Percentiles rank a stretch among this genome's conserved stretches.
phyloP scores from a whole-genome alignment of 1,140 invertebrate genomes.

The Atta texana region DNA sequence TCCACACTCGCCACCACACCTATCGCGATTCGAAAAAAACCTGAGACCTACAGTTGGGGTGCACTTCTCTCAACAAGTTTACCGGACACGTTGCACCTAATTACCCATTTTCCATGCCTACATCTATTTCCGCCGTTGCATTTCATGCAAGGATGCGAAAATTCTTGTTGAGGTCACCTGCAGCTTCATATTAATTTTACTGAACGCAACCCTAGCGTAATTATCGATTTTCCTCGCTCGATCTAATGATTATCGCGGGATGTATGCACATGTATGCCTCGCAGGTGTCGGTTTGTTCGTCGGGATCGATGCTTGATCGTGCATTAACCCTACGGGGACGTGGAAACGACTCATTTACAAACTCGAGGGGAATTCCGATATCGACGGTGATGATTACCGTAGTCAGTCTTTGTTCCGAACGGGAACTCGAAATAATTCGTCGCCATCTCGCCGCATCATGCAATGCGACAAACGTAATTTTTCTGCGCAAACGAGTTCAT shows the following conservation, averaged over 20 bases:
- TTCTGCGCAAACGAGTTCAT: conserved; percentile 26
- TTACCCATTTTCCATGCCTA: conserved; percentile 41
- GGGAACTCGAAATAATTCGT: conserved; percentile 53
- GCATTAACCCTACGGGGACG: conserved; percentile 15
- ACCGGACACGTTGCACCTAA: conserved; percentile 16
- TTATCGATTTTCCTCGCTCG: conserved; percentile 49
- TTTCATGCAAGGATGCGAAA: conserved; percentile 15
- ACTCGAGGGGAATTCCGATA: neutral
- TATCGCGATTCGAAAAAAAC: conserved; percentile 22
- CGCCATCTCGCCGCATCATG: neutral
- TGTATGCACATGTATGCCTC: neutral
- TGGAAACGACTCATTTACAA: conserved; percentile 33
- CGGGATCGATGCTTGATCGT: conserved; percentile 23
- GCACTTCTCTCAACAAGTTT: conserved; percentile 2
- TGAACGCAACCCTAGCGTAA: neutral
- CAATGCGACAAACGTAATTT: conserved; percentile 28
- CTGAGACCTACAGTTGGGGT: neutral
- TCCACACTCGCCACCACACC: conserved; percentile 6
- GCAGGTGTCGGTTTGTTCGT: conserved; percentile 23
- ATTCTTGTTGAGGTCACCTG: conserved; percentile 11
- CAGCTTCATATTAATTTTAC: conserved; percentile 17
- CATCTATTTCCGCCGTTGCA: conserved; percentile 15
- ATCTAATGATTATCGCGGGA: neutral
- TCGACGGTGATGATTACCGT: neutral
- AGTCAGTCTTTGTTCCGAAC: conserved; percentile 24